These are phyloP conservation scores for Isichthys henryi DNA, from an alignment of 2,113 vertebrate species.

Conservation along the genomic window DNA sequence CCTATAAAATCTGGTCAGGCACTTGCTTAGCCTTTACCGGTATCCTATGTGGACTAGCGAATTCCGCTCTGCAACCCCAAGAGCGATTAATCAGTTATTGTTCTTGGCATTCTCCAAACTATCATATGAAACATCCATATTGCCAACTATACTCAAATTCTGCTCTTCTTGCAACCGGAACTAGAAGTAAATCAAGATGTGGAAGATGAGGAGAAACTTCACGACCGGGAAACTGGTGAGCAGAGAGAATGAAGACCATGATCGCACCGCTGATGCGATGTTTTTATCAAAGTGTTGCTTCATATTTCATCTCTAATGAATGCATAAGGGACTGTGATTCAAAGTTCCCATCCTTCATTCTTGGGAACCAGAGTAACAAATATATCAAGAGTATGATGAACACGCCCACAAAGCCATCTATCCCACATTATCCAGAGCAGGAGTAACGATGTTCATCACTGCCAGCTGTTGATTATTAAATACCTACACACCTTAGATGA, in stretches of 20 bases:
- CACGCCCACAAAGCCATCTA: neutral
- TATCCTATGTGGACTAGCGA: neutral
- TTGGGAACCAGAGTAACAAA: neutral
- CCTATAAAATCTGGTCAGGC: neutral
- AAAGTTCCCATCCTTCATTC: neutral
- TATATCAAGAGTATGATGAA: neutral
- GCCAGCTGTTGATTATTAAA: neutral
- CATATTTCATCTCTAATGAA: neutral
- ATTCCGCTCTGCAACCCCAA: neutral
- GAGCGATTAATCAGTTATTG: neutral
- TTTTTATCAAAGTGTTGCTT: neutral
- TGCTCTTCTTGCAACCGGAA: neutral
- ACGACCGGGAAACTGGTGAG: neutral
- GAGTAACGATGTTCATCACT: neutral
- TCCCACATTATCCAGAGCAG: neutral
- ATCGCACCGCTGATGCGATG: neutral
- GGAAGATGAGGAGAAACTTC: neutral
- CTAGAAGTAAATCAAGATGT: neutral
- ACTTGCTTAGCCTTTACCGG: neutral
- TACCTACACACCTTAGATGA: neutral
- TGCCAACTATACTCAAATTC: neutral
- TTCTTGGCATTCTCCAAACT: neutral
- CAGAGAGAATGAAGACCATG: neutral
- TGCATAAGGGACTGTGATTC: neutral
- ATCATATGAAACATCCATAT: neutral